Percentiles rank a stretch among this genome's conserved stretches.
Evolutionary conservation across 1,140 invertebrate species (phyloP).

Genomic region (Panagrolaimus sp.): DNA sequence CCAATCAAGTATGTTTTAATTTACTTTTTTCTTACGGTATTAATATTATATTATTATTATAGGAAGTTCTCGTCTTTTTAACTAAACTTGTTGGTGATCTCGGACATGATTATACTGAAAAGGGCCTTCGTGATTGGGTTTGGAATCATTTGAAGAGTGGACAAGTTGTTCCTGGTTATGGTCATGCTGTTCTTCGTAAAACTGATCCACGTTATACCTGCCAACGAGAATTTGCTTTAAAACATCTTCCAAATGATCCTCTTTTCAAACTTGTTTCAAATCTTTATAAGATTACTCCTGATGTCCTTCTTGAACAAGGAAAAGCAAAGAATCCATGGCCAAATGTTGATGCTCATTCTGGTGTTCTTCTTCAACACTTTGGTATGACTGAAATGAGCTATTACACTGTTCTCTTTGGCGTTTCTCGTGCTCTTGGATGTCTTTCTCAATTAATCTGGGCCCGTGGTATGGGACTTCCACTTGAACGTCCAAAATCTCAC

Average conservation of each 20-base stretch:
- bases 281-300: conserved; percentile 84
- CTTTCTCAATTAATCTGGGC: conserved; percentile 87
- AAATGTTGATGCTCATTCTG: conserved; percentile 95
- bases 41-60: conserved; percentile 22
- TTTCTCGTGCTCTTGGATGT: conserved; percentile 84
- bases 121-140: conserved; percentile 83
- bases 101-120: conserved; percentile 71
- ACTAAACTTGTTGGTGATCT: conserved; percentile 74
- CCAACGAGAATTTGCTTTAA: conserved; percentile 87
- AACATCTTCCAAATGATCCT: conserved; percentile 85
- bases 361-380: conserved; percentile 84
- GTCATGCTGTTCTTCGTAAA: conserved; percentile 89
- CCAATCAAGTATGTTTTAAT: conserved; percentile 70
- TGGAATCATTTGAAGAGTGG: conserved; percentile 89
- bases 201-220: conserved; percentile 90
- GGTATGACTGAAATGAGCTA: conserved; percentile 96
- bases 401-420: conserved; percentile 88
- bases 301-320: conserved; percentile 82
- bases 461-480: conserved; percentile 82
- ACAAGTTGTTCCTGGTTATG: conserved; percentile 85
- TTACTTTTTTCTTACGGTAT: background rate
- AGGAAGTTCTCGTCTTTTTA: conserved; percentile 77
- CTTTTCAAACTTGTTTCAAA: conserved; percentile 70
- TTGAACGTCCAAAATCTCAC: conserved; percentile 91
- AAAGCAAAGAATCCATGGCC: conserved; percentile 99